A percentile compares a stretch with the other conserved stretches of the same genome.
Evolutionary conservation across 2,888 invertebrate species (phyloP).

Genomic region (Linyphia triangularis): DNA sequence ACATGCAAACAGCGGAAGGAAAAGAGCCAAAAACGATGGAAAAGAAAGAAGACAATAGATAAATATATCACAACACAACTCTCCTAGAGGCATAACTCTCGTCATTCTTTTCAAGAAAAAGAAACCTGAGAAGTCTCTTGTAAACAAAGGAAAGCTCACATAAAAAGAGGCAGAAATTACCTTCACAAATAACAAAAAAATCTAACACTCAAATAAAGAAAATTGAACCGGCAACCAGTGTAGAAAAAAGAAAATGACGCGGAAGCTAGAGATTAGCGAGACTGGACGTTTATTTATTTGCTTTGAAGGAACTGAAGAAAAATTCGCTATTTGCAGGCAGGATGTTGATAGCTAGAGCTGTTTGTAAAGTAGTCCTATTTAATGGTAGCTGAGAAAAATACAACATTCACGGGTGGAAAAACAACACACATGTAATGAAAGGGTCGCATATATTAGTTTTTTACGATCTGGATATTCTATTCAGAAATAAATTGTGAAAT

Average conservation of each 20-base stretch:
- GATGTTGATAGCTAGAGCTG: no score
- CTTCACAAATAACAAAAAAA: neutral
- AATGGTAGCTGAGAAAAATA: no score
- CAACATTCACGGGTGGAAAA: no score
- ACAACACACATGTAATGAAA: no score
- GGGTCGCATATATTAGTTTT: no score
- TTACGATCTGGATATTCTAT: no score
- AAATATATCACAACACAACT: conserved; percentile 24
- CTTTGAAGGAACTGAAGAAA: neutral
- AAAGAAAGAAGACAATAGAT: conserved; percentile 38
- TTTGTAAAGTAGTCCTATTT: no score
- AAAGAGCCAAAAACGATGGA: neutral
- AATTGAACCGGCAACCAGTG: neutral
- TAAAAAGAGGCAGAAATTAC: conserved; percentile 5
- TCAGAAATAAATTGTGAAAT: no score
- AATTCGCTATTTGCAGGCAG: no score
- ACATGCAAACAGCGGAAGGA: neutral
- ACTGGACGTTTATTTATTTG: neutral
- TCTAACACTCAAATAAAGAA: neutral
- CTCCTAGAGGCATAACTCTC: conserved; percentile 7
- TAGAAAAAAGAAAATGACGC: conserved; percentile 3
- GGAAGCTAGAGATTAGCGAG: neutral
- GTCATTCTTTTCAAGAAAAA: conserved; percentile 7
- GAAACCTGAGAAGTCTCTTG: conserved; percentile 2
- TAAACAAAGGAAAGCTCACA: conserved; percentile 34